Percentiles rank a stretch among this genome's conserved stretches.
Conservation (phyloP, 23 tunicate species). For the Clavelina lepadiformis region DNA sequence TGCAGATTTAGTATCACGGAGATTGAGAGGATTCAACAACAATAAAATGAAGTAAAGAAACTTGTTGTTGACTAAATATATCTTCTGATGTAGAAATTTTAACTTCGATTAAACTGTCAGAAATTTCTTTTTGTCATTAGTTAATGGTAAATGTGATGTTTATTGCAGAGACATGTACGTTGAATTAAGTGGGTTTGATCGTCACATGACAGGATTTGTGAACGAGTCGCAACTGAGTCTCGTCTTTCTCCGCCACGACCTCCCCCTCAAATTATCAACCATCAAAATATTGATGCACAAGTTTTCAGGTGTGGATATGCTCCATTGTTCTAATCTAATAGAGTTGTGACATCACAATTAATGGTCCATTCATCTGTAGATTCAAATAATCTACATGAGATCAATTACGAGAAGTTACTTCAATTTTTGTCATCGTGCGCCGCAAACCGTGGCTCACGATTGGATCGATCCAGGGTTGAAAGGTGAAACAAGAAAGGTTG, state of each 20-base stretch:
- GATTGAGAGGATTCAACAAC: conserved; percentile 8
- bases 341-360: not conserved
- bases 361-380: conserved; percentile 18
- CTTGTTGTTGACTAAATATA: too few relatives aligned
- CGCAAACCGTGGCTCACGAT: too few relatives aligned
- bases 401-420: conserved; percentile 62
- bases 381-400: conserved; percentile 17
- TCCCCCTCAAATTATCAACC: conserved; percentile 59
- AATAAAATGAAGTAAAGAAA: conserved; percentile 20
- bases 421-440: conserved; percentile 48
- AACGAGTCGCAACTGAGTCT: conserved; percentile 59
- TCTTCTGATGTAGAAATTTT: too few relatives aligned
- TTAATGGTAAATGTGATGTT: too few relatives aligned
- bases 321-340: not conserved
- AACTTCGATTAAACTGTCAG: too few relatives aligned
- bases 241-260: conserved; percentile 46
- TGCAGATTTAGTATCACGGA: conserved; percentile 7
- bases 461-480: too few relatives aligned
- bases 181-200: conserved; percentile 69
- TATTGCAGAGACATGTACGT: conserved; percentile 73
- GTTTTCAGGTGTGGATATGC: conserved; percentile 39
- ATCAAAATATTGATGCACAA: conserved; percentile 39
- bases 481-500: too few relatives aligned
- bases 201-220: conserved; percentile 65
- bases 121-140: too few relatives aligned